Base-by-base conservation (phyloP, 1,140 invertebrate genomes). In the Copidosoma floridanum region DNA sequence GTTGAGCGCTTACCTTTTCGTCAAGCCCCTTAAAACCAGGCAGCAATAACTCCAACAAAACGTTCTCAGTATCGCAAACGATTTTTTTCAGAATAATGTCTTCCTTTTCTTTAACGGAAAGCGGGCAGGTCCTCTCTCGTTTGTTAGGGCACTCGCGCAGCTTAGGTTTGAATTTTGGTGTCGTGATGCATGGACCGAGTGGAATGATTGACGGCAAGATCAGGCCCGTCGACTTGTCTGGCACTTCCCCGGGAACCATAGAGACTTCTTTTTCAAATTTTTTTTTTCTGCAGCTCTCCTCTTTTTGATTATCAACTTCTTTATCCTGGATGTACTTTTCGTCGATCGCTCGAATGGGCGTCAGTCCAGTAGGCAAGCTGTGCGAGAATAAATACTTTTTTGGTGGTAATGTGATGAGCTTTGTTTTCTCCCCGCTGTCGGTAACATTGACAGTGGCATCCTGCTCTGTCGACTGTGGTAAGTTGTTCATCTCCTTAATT, bases 121-220 rank as follows among this genome's bases (percentile, higher is more conserved):
- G 21, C 18, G 56, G 16, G 29, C 69, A 71, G 5, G 54, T 57
- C 4, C 48, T 58, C 3, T 65, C 67, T 10, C 40, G 63, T 14
- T 62, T 65, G 16, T 72, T 56, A 0, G 24, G 1, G 61, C 72
- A 74, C 6, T 48, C 52, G 11, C 63, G 38, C 0, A n/a, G 0
- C 41, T 60, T 71, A 35, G 32, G 66, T 3, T 56, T 54, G 0
- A 54, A 29, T 14, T 57, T 52, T 2, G 77, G 76, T 2, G 78
- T 80, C 35, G 58, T 73, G n/a, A 81, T 79, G 5, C 66, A 56
- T 14, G 73, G 71, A 3, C 79, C 79, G 6, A 79, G 43, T 10
- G 78, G 75, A 57, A 81, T 63, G 24, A 81, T 52, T 18, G 37
- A 18, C 5, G 74, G 70, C 8, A 40, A 54, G n/a, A n/a, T n/a